Base-by-base conservation (phyloP, 2,113 vertebrate genomes). In the Psettodes erumei region DNA sequence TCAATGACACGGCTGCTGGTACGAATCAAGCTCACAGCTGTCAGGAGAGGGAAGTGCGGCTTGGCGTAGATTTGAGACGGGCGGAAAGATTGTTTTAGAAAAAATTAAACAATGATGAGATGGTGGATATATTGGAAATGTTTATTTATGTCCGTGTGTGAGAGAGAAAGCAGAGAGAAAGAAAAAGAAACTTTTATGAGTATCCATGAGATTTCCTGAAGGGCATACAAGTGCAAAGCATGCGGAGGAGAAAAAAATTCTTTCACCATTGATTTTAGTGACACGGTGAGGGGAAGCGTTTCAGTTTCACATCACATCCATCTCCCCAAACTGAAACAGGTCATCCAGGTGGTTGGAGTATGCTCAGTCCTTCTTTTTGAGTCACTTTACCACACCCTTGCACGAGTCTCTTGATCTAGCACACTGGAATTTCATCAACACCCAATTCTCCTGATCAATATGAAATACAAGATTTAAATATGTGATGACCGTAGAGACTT, bases 1-100 rank as follows among this genome's bases (percentile, higher is more conserved):
- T 88, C 92, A 91, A 93, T 94, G 94, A 91, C 92, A 94, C 81
- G 93, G 90, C 83, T 94, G 93, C 89, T 90, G 89, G 76, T 79
- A 86, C 71, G 56, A 88, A 94, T 94, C 89, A 93, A 73, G 77
- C 84, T 93, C 91, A 91, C 72, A 72, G 79, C 84, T 84, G 87
- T 90, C 90, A 82, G 70, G 67, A 70, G 79, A 61, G 64, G 75
- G 82, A 79, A 79, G 67, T 55, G 38, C 28, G 62, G 83, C 64
- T 76, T 7, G 11, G 60, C 62, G 83, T 55, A n/a, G 69, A 83
- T 59, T 73, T 72, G 64, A 84, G 77, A 79, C 12, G 28, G 71
- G n/a, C 54, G 62, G 83, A 80, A 42, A 53, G 68, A 87, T 86
- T 83, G 86, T 90, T 85, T 85, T 63, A 77, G 83, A 66, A 42